Evolutionary conservation across 1,140 invertebrate genomes (phyloP).

Genomic region (Chymomyza costata): DNA sequence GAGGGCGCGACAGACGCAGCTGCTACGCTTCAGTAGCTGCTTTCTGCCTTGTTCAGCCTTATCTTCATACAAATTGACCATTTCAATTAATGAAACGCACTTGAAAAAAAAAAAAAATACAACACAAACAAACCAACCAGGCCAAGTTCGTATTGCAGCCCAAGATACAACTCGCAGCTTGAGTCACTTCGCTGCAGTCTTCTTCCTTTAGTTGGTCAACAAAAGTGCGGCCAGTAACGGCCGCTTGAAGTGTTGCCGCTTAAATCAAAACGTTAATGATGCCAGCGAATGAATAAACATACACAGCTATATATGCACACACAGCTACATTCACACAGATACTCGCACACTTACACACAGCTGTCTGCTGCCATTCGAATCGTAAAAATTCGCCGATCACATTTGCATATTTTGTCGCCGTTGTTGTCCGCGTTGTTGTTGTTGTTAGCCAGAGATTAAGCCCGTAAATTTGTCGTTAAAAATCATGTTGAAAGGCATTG

Average conservation of each 20-base stretch:
- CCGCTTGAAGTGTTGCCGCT: constrained; percentile 52
- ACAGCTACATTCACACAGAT: too few species aligned
- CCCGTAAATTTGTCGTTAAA: constrained; percentile 73
- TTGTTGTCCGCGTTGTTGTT: constrained; percentile 32
- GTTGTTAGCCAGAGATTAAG: constrained; percentile 53
- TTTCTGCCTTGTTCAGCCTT: too few species aligned
- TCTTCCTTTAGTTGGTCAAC: too few species aligned
- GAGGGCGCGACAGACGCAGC: too few species aligned
- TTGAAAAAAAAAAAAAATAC: too few species aligned
- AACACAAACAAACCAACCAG: too few species aligned
- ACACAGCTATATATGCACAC: too few species aligned
- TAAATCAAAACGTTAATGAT: constrained; percentile 45
- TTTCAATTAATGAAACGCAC: constrained; percentile 72
- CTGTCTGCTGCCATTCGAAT: too few species aligned
- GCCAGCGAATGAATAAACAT: constrained; percentile 11
- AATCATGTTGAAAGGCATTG: constrained; percentile 60
- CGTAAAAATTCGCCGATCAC: constrained; percentile 22
- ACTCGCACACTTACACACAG: too few species aligned
- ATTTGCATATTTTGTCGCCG: constrained; percentile 63
- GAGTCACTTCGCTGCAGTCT: too few species aligned
- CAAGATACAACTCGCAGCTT: too few species aligned
- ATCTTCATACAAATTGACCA: constrained; percentile 55
- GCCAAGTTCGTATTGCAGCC: too few species aligned
- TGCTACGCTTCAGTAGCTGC: constrained; percentile 16
- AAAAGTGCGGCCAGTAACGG: constrained; percentile 10